A percentile compares a stretch with the other conserved stretches of the same genome.
phyloP scores from a whole-genome alignment of 2,113 vertebrate genomes.

The Brachirus orientalis region DNA sequence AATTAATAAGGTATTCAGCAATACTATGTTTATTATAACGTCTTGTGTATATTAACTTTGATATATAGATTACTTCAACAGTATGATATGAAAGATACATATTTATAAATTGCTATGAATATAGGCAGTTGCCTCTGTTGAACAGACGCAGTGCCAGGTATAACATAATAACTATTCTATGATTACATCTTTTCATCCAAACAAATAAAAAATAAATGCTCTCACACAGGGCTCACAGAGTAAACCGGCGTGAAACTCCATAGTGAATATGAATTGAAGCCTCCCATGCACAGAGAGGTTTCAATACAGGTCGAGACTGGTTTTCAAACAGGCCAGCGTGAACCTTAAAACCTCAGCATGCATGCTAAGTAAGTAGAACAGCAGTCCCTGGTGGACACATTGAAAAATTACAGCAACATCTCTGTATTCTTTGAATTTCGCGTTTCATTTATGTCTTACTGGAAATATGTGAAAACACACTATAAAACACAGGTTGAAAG shows the following conservation, averaged over 20 bases:
- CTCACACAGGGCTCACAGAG: constrained; percentile 44
- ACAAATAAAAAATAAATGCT: constrained; percentile 72
- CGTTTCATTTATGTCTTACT: constrained; percentile 5
- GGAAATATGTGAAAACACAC: constrained; percentile 18
- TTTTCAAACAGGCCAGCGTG: constrained; percentile 73
- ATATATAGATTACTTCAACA: constrained; percentile 77
- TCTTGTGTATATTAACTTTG: constrained; percentile 71
- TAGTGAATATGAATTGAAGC: constrained; percentile 74
- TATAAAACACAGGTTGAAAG: neutral
- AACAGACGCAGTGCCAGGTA: constrained; percentile 62
- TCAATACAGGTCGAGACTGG: constrained; percentile 76
- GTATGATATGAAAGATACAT: constrained; percentile 81
- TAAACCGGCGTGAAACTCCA: constrained; percentile 59
- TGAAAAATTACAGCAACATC: constrained; percentile 19
- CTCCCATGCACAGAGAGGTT: constrained; percentile 83
- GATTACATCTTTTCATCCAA: constrained; percentile 66
- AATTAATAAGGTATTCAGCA: constrained; percentile 80
- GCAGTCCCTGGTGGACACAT: constrained; percentile 52
- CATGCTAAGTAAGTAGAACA: constrained; percentile 53
- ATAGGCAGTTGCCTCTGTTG: constrained; percentile 63
- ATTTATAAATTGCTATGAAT: constrained; percentile 78
- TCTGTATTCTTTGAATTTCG: constrained; percentile 5
- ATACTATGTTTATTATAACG: constrained; percentile 81
- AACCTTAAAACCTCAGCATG: constrained; percentile 62
- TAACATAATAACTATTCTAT: constrained; percentile 78